Evolutionary conservation across 30 jellyfish, hydroid and myxozoan species (phyloP).

Genomic region (Haliclystus octoradiatus): DNA sequence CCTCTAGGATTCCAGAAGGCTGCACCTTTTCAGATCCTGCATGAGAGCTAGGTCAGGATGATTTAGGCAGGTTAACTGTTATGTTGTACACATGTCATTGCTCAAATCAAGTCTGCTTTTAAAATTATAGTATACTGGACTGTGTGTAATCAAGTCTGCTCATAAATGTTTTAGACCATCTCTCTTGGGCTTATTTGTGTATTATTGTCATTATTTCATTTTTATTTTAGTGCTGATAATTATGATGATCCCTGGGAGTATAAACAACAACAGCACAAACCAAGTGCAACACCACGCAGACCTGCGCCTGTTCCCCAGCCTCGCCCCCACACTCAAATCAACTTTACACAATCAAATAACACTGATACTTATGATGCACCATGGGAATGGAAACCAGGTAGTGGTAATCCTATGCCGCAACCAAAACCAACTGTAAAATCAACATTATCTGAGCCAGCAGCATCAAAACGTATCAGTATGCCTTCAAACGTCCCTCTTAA

Average conservation of each 20-base stretch:
- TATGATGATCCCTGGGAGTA: slow-evolving; percentile 11
- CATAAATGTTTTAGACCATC: no score
- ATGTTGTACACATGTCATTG: no score
- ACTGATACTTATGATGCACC: slow-evolving; percentile 86
- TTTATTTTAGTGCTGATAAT: not conserved
- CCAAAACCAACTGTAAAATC: slow-evolving; percentile 2
- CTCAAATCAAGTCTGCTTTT: no score
- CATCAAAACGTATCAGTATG: not conserved
- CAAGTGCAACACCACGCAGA: not conserved
- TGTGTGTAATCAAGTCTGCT: no score
- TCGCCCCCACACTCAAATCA: slow-evolving; percentile 6
- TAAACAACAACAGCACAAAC: not conserved
- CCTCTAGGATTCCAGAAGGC: no score
- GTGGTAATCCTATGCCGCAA: slow-evolving; percentile 12
- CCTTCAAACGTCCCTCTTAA: not conserved
- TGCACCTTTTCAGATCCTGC: no score
- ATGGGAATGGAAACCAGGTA: slow-evolving; percentile 70
- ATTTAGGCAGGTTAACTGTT: no score
- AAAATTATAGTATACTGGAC: no score
- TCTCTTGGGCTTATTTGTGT: no score
- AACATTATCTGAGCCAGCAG: not conserved
- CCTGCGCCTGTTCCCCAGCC: slow-evolving; percentile 9
- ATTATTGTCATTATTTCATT: no score
- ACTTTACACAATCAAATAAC: slow-evolving; percentile 7
- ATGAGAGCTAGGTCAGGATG: no score